A percentile compares a stretch with the other conserved stretches of the same genome.
These are phyloP conservation scores for Tetramorium bicarinatum DNA, from an alignment of 2,888 invertebrate species.

Conservation along the genomic window DNA sequence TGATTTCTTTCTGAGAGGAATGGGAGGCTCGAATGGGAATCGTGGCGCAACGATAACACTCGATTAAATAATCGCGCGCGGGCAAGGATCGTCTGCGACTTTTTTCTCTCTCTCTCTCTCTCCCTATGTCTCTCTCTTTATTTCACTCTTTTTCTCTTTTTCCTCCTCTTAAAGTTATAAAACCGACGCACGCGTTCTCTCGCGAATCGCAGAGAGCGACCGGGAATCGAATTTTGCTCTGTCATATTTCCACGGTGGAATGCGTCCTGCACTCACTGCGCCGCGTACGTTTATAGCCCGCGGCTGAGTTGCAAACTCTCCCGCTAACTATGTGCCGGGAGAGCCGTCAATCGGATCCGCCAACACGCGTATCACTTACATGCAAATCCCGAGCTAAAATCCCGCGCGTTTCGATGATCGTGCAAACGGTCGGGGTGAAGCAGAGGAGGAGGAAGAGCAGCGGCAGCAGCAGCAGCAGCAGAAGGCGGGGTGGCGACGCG, in stretches of 20 bases:
- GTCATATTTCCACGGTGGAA: constrained; percentile 57
- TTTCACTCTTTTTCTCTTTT: not conserved
- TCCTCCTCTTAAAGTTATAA: constrained; percentile 43
- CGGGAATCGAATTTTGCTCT: constrained; percentile 47
- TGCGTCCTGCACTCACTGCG: constrained; percentile 50
- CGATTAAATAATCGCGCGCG: constrained; percentile 42
- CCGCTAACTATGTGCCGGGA: constrained; percentile 70
- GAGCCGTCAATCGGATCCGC: constrained; percentile 83
- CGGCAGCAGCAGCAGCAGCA: constrained; percentile 50
- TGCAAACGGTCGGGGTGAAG: constrained; percentile 71
- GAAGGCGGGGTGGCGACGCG: constrained; percentile 34
- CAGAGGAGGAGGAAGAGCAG: constrained; percentile 57
- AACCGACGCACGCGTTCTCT: constrained; percentile 2
- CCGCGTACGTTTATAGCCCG: constrained; percentile 60
- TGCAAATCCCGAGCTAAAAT: constrained; percentile 83
- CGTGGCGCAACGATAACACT: constrained; percentile 28
- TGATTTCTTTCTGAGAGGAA: not conserved
- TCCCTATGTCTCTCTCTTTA: not conserved
- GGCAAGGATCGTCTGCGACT: not conserved
- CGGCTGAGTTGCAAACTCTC: constrained; percentile 77
- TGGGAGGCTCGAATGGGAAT: constrained; percentile 15
- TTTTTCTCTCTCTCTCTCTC: not conserved
- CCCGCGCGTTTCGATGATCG: constrained; percentile 78
- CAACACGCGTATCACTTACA: constrained; percentile 84
- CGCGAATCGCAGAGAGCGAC: constrained; percentile 32